Evolutionary conservation across 2,797 vertebrate genomes (phyloP), one percentile per base, ranked within the genome.

Genomic region (Falco biarmicus): DNA sequence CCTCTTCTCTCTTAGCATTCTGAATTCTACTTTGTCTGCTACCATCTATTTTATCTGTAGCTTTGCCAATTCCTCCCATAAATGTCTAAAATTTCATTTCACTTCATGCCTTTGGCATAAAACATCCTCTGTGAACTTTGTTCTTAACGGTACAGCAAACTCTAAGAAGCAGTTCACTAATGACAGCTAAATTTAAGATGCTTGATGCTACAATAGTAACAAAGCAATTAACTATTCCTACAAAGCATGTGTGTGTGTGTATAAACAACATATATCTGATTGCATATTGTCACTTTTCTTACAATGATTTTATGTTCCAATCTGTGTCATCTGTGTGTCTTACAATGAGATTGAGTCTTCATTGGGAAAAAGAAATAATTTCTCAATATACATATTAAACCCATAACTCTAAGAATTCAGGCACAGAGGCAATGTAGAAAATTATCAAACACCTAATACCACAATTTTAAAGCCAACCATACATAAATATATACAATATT

Each of bases 381-480:
- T 43, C n/a, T 48, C 10, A 12, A 13, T 13, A 26, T 11, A 21
- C 12, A 34, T 5, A 47, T 7, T 60, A 65, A 68, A 60, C 19
- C 1, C 2, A 0, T 29, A 63, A 11, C 1, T 57, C 50, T 47
- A 31, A n/a, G 69, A 81, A 64, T 34, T 48, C 11, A 61, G 28
- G 3, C 8, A 80, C 11, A 57, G 50, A 80, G 7, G 69, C 26
- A 13, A 28, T 5, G 11, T 4, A 48, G 41, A 66, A 90, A 91
- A 61, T 65, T 43, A 57, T 32, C 11, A 83, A 78, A 51, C 14
- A 29, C 4, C 25, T 0, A 0, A 47, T 39, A 64, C 3, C 32
- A 74, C 39, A 56, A 56, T 50, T 83, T 76, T 77, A 43, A 85
- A 85, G 48, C 5, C 25, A 84, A 18, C 4, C 9, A 60, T 7